Evolutionary conservation across 2,888 invertebrate genomes (phyloP).

Genomic region (Dyspetes luteomarginatus): DNA sequence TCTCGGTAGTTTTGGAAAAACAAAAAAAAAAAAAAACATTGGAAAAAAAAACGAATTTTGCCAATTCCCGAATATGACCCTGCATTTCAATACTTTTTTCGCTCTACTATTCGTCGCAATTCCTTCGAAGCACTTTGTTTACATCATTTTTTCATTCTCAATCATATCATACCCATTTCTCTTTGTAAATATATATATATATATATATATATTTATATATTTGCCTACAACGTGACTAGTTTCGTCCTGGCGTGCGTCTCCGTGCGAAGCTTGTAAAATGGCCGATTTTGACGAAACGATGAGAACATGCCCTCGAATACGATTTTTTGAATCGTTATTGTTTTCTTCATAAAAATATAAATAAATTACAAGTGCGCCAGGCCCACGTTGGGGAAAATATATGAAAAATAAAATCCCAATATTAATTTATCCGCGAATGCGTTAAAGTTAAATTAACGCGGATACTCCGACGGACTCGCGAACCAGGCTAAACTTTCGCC

Average conservation of each 20-base stretch:
- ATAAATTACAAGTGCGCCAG: constrained; percentile 29
- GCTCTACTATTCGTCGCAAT: constrained; percentile 45
- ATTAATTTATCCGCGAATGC: constrained; percentile 5
- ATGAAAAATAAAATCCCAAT: constrained; percentile 6
- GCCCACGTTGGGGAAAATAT: constrained; percentile 17
- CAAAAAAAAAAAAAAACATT: constrained; percentile 3
- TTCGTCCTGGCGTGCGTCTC: constrained; percentile 58
- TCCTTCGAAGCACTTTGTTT: constrained; percentile 57
- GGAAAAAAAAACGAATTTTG: neutral
- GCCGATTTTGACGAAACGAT: constrained; percentile 28
- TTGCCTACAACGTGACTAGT: constrained; percentile 63
- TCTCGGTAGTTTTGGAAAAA: neutral
- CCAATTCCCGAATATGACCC: constrained; percentile 53
- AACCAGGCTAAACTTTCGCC: constrained; percentile 35
- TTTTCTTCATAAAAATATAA: constrained; percentile 19
- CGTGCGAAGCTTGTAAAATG: constrained; percentile 47
- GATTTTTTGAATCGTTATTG: neutral
- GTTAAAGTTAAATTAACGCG: neutral
- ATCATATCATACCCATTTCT: constrained; percentile 19
- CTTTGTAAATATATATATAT: constrained; percentile 20
- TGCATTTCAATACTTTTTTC: constrained; percentile 22
- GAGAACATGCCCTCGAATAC: constrained; percentile 37
- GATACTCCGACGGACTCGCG: constrained; percentile 45
- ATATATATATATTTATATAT: constrained; percentile 31
- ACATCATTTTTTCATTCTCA: constrained; percentile 18